A percentile compares a stretch with the other conserved stretches of the same genome.
Conservation (phyloP, 30 jellyfish, hydroid and myxozoan species). For the Phacellophora camtschatica region DNA sequence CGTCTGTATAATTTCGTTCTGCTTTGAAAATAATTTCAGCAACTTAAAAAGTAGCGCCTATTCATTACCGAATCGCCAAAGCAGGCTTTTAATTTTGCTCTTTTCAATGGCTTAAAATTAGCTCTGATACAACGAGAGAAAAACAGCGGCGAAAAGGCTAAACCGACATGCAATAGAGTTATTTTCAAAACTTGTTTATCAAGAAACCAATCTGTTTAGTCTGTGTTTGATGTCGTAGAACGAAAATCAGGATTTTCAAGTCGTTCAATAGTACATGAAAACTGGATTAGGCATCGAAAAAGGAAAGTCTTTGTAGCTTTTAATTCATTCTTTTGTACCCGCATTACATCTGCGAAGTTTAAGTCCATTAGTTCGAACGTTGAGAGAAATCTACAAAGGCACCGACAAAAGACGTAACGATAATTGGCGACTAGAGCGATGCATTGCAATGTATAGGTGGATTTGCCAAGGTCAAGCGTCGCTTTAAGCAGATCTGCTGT, state of each 20-base stretch:
- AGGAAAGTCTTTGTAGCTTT: conserved; percentile 58
- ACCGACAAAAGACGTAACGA: conserved; percentile 55
- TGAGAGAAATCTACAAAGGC: conserved; percentile 68
- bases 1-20: background rate
- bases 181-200: conserved; percentile 50
- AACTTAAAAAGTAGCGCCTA: conserved; percentile 2
- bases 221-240: conserved; percentile 49
- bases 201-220: conserved; percentile 54
- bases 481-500: background rate
- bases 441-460: conserved; percentile 3
- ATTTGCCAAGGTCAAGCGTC: conserved; percentile 40
- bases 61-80: conserved; percentile 12
- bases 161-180: conserved; percentile 52
- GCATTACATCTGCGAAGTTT: conserved; percentile 42
- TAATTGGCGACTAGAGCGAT: conserved; percentile 73
- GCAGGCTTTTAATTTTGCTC: conserved; percentile 23
- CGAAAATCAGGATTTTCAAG: conserved; percentile 37
- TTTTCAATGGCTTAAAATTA: conserved; percentile 10
- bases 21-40: background rate
- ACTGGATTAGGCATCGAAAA: conserved; percentile 69
- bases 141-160: conserved; percentile 37
- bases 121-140: conserved; percentile 14
- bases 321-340: conserved; percentile 51
- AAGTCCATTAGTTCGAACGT: conserved; percentile 68
- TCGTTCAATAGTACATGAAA: conserved; percentile 59